A percentile compares a stretch with the other conserved stretches of the same genome.
These are phyloP conservation scores for Zapornia atra DNA, from an alignment of 2,113 vertebrate genomes.

Conservation along the genomic window DNA sequence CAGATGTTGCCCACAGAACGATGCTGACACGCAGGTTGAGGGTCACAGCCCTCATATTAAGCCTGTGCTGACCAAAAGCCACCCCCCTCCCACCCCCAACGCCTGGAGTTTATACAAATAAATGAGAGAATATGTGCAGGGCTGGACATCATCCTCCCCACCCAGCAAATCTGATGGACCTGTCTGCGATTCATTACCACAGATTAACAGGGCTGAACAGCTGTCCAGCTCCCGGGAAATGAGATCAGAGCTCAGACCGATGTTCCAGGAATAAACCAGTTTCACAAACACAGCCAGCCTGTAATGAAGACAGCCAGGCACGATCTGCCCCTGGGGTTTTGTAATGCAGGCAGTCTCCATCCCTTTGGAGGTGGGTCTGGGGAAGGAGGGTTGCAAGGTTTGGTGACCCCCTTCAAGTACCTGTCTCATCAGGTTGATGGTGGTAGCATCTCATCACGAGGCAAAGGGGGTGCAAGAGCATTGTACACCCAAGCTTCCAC, in stretches of 20 bases:
- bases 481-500: too few relatives aligned
- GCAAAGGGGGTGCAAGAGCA: background rate
- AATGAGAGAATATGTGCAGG: constrained; percentile 5
- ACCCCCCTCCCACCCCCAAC: background rate
- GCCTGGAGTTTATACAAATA: background rate
- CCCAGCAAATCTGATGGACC: constrained; percentile 51
- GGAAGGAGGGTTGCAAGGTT: background rate
- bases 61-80: background rate
- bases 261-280: background rate
- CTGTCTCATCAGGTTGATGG: accelerated
- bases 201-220: constrained; percentile 45
- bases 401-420: background rate
- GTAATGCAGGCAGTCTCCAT: background rate
- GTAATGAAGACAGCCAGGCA: background rate
- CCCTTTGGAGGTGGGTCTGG: background rate
- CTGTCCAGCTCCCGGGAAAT: constrained; percentile 50
- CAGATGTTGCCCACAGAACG: accelerated
- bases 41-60: background rate
- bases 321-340: background rate
- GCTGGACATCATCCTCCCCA: constrained; percentile 37
- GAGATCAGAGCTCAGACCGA: constrained; percentile 5
- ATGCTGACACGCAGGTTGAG: background rate
- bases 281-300: background rate
- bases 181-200: constrained; percentile 55
- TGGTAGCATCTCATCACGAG: background rate